Percentiles rank a stretch among this genome's conserved stretches.
phyloP scores from a whole-genome alignment of 2,113 vertebrate species.

The Thermophis baileyi region DNA sequence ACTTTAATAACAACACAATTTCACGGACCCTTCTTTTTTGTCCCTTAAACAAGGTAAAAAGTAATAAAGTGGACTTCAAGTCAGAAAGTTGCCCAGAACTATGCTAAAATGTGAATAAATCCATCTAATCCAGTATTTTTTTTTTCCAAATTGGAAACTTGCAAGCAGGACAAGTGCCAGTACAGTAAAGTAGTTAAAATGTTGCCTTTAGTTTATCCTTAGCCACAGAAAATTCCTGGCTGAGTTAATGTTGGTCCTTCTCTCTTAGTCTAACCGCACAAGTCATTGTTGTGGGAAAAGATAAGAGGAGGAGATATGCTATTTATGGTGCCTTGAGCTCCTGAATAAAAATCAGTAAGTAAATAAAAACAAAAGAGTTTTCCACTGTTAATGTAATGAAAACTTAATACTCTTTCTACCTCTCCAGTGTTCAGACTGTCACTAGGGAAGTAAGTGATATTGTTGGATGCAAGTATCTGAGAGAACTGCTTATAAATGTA shows the following conservation, averaged over 20 bases:
- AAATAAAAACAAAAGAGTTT: neutral
- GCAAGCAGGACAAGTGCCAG: neutral
- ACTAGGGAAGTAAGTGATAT: neutral
- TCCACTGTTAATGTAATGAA: neutral
- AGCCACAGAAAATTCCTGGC: neutral
- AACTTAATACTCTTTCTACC: neutral
- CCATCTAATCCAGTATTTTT: neutral
- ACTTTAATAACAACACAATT: neutral
- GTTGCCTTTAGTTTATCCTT: neutral
- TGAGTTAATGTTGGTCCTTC: neutral
- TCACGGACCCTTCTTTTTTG: neutral
- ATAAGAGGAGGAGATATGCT: neutral
- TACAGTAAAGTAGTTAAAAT: neutral
- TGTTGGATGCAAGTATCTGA: neutral
- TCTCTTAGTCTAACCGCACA: neutral
- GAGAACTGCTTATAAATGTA: neutral
- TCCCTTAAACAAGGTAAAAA: neutral
- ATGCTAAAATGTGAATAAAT: neutral
- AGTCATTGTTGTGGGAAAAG: neutral
- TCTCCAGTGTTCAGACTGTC: neutral
- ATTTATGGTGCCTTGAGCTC: neutral
- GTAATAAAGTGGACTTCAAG: neutral
- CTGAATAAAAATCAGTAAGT: neutral
- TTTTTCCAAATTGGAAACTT: neutral
- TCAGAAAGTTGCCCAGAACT: neutral